Base-by-base conservation (phyloP, 2,113 vertebrate genomes). In the Ameiurus melas region DNA sequence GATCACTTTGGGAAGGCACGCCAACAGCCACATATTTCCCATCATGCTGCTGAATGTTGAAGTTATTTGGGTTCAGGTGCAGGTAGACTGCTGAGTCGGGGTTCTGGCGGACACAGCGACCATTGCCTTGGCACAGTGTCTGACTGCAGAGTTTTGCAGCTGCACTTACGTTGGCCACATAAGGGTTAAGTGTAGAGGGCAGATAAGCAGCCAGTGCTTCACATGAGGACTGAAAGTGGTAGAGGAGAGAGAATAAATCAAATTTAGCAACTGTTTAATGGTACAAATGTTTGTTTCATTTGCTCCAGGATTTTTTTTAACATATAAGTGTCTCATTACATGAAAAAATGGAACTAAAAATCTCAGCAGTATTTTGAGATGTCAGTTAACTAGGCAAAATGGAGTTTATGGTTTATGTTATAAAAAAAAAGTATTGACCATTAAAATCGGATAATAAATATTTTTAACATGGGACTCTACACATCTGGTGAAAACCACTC, bases 131-230 rank as follows among this genome's bases (percentile, higher is more conserved):
- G 75, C 97, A 99, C 82, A 98, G 86, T 22, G 92, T 91, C 71
- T 93, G 81, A 85, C 95, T 96, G 90, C 97, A 98, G 86, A 99
- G 94, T 93, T 92, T 96, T 87, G 96, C 92, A 20, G 97, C 97
- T 39, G 97, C 95, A 0, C 97, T 97, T 90, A 97, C 94, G 0
- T 98, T 99, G 92, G 97, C 95, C 39, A 98, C 53, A 82, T 98
- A 98, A 0, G 96, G 97, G 80, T 92, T 95, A 70, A 98, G 87
- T 53, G 91, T 95, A 85, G 91, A 91, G 0, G 64, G 86, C 88
- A 96, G 88, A 88, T 93, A 94, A 14, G 89, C 85, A 0, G 95
- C 92, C 60, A 96, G 91, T 25, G 91, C 88, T 86, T 93, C 77
- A 80, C 95, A 96, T 68, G 93, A 64, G 0, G 39, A 89, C 95